phyloP scores from a whole-genome alignment of 2,888 invertebrate species.

The Cepaea hortensis region DNA sequence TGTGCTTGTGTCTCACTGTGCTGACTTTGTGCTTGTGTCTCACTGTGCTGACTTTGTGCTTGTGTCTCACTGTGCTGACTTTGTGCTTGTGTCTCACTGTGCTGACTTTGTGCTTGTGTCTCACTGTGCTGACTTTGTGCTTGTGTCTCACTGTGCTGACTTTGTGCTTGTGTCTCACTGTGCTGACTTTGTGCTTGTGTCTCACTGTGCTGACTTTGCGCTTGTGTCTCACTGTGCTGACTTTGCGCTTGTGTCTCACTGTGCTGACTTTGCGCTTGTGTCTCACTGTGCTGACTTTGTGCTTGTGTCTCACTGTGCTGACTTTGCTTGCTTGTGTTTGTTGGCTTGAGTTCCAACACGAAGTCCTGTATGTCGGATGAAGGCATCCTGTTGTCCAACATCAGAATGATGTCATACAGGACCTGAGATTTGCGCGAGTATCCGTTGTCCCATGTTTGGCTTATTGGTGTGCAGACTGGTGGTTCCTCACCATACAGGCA shows the following conservation, averaged over 20 bases:
- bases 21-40: neutral
- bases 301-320: neutral
- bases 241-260: neutral
- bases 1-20: neutral
- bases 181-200: neutral
- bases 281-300: neutral
- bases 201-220: no score
- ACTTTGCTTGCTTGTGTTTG: no score
- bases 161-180: neutral
- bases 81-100: neutral
- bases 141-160: neutral
- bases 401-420: no score
- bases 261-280: no score
- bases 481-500: no score
- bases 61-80: neutral
- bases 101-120: neutral
- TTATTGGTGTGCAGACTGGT: no score
- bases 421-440: no score
- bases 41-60: neutral
- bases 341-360: no score
- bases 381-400: no score
- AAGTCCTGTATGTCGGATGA: no score
- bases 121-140: neutral
- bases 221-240: neutral
- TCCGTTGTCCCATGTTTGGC: no score